phyloP scores from a whole-genome alignment of 2,797 vertebrate genomes.

The Bryconaethiops microstoma region DNA sequence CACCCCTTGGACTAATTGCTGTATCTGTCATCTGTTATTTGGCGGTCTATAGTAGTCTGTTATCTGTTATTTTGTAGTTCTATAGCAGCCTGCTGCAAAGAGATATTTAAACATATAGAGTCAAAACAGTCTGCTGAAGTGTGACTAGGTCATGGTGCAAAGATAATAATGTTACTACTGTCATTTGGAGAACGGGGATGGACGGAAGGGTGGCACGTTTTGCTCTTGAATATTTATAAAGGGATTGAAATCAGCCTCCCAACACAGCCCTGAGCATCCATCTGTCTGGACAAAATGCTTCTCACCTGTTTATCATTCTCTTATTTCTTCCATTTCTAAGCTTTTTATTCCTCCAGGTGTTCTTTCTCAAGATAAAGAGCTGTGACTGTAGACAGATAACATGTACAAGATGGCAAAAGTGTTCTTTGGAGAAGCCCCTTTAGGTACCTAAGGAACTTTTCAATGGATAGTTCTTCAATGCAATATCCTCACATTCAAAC shows the following conservation, averaged over 20 bases:
- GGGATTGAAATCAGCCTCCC: conserved; percentile 43
- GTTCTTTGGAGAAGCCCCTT: background rate
- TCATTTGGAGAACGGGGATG: conserved; percentile 15
- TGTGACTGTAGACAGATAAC: background rate
- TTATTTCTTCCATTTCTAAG: background rate
- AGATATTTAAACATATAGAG: conserved; percentile 7
- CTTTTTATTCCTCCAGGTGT: background rate
- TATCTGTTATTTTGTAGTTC: conserved; percentile 18
- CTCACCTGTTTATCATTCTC: conserved; percentile 1
- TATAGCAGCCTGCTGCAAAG: conserved; percentile 21
- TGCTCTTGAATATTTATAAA: conserved; percentile 50
- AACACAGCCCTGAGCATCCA: conserved; percentile 24
- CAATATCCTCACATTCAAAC: too few species aligned
- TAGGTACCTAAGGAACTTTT: background rate
- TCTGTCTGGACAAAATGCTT: background rate
- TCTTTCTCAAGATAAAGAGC: background rate
- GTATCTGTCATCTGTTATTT: conserved; percentile 25
- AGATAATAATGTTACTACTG: conserved; percentile 31
- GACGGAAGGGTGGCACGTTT: conserved; percentile 3
- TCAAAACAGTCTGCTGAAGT: conserved; percentile 35
- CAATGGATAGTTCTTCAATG: background rate
- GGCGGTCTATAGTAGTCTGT: background rate
- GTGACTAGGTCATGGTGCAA: conserved; percentile 25
- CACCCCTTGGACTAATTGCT: conserved; percentile 20
- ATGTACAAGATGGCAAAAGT: background rate